Evolutionary conservation across 2,113 vertebrate genomes (phyloP).

Genomic region (Romanogobio albipinnatus): DNA sequence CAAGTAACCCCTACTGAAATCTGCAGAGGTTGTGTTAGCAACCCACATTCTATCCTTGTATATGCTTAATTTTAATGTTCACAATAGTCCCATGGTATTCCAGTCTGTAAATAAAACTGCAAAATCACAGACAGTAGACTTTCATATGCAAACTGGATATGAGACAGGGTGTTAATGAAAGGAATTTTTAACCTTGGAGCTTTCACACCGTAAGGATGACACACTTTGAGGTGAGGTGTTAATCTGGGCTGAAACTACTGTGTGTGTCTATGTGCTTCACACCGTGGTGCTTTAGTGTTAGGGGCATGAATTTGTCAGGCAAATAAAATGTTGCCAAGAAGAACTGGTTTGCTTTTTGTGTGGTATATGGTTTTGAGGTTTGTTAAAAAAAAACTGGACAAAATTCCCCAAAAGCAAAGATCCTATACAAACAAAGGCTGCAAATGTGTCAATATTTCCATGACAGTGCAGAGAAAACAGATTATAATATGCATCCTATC

Average conservation of each 20-base stretch:
- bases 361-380: not conserved
- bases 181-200: slow-evolving; percentile 41
- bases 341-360: not conserved
- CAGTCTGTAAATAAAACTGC: slow-evolving; percentile 1
- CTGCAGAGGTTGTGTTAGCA: not conserved
- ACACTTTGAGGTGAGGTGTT: slow-evolving; percentile 53
- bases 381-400: not conserved
- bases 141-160: slow-evolving; percentile 24
- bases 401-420: not conserved
- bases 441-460: slow-evolving; percentile 21
- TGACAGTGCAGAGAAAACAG: slow-evolving; percentile 9
- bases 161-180: slow-evolving; percentile 52
- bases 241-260: slow-evolving; percentile 41
- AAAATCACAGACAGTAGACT: not conserved
- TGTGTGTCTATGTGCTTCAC: slow-evolving; percentile 12
- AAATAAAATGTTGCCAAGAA: slow-evolving; percentile 6
- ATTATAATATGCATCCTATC: slow-evolving; percentile 15
- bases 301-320: slow-evolving; percentile 17
- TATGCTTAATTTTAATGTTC: not conserved
- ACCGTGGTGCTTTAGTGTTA: not conserved
- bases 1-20: not conserved
- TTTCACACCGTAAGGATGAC: slow-evolving; percentile 31
- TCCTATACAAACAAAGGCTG: not conserved
- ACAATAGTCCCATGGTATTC: not conserved
- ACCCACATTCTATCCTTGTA: not conserved